Evolutionary conservation across 2,888 invertebrate genomes (phyloP).

Genomic region (Globia sparganii): DNA sequence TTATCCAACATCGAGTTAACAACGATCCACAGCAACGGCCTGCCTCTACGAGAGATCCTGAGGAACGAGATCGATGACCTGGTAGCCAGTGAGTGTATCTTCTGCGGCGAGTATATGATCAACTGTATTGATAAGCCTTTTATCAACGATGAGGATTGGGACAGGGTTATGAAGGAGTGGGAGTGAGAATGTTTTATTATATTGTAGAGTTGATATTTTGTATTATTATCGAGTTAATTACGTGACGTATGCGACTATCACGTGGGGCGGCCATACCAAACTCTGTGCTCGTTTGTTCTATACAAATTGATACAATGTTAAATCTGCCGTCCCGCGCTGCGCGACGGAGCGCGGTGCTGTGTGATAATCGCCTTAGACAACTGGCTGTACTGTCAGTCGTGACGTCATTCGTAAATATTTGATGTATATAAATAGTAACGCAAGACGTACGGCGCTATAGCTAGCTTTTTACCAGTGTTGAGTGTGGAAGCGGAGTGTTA

Average conservation of each 20-base stretch:
- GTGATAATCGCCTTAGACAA: too few species aligned
- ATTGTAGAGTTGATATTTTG: constrained; percentile 12
- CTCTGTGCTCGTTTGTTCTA: too few species aligned
- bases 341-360: too few species aligned
- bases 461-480: background rate
- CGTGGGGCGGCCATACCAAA: too few species aligned
- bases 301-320: too few species aligned
- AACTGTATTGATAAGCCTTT: constrained; percentile 97
- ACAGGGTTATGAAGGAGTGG: constrained; percentile 96
- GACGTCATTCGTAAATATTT: background rate
- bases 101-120: constrained; percentile 98
- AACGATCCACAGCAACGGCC: constrained; percentile 79
- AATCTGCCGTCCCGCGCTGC: too few species aligned
- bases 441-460: background rate
- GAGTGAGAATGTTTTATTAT: constrained; percentile 84
- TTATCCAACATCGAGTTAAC: constrained; percentile 88
- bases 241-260: too few species aligned
- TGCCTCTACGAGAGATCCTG: constrained; percentile 92
- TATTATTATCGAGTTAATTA: constrained; percentile 11
- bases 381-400: background rate
- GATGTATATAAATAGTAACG: background rate
- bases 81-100: constrained; percentile 97
- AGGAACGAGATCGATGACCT: constrained; percentile 96
- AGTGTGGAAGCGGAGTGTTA: background rate
- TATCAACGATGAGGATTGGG: constrained; percentile 95